Conservation (phyloP, 2,888 invertebrate genomes). For the Strigamia transsilvanica region DNA sequence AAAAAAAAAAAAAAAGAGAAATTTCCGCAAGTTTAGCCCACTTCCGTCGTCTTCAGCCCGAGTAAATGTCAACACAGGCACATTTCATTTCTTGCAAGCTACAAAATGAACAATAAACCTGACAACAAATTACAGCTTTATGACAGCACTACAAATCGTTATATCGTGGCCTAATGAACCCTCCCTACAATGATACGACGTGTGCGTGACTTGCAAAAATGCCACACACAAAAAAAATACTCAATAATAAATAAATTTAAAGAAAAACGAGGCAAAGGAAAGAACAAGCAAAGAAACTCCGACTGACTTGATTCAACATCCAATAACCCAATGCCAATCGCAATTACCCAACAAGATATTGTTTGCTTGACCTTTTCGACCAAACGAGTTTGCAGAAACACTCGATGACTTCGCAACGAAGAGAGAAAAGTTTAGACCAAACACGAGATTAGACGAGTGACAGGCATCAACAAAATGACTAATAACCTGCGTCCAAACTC, state of each 20-base stretch:
- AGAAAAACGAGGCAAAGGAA: not conserved
- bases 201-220: constrained; percentile 11
- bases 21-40: not conserved
- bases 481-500: not conserved
- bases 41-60: not conserved
- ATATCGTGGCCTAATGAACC: constrained; percentile 26
- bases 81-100: constrained; percentile 37
- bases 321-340: constrained; percentile 11
- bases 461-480: constrained; percentile 7
- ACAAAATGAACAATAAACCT: constrained; percentile 31
- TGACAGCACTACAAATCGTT: constrained; percentile 30
- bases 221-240: not conserved
- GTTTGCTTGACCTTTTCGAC: not conserved
- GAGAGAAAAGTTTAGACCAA: not conserved
- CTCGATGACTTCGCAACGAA: not conserved
- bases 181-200: not conserved
- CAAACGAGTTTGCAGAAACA: not conserved
- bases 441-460: not conserved
- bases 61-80: constrained; percentile 3
- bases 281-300: no score
- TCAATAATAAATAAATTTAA: not conserved
- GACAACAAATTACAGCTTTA: constrained; percentile 26
- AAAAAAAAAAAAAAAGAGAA: not conserved
- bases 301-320: not conserved
- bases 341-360: not conserved